Percentiles rank a stretch among this genome's conserved stretches.
phyloP scores from a whole-genome alignment of 2,888 invertebrate species.

The Azorinus chamasolen region DNA sequence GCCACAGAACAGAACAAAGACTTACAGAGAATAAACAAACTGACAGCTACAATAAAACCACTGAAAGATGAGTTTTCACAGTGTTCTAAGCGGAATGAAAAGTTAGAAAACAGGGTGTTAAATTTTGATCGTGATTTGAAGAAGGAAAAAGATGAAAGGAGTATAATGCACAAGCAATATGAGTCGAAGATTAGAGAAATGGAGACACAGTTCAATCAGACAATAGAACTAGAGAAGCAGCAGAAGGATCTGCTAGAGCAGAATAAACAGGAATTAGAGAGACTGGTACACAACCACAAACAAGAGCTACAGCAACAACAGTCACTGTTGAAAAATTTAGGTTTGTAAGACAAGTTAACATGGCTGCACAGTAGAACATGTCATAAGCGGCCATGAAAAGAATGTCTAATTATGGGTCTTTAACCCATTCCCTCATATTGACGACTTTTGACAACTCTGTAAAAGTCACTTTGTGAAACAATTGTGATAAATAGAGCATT shows the following conservation, averaged over 20 bases:
- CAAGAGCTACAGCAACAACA: conserved; percentile 73
- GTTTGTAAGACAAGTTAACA: conserved; percentile 60
- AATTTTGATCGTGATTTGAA: conserved; percentile 78
- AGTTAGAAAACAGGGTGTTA: conserved; percentile 74
- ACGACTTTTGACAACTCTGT: too few species aligned
- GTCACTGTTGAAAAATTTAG: conserved; percentile 71
- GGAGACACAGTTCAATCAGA: conserved; percentile 70
- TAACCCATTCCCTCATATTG: too few species aligned
- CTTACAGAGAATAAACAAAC: conserved; percentile 80
- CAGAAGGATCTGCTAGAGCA: conserved; percentile 71
- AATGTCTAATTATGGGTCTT: too few species aligned
- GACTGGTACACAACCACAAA: conserved; percentile 70
- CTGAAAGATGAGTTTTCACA: conserved; percentile 78
- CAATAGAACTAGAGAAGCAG: conserved; percentile 63
- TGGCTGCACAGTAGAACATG: neutral
- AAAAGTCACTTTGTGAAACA: too few species aligned
- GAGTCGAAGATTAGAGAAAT: conserved; percentile 79
- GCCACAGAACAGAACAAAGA: conserved; percentile 84
- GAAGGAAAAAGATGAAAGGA: conserved; percentile 78
- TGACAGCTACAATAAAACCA: conserved; percentile 78
- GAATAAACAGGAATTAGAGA: conserved; percentile 73
- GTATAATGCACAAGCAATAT: conserved; percentile 73
- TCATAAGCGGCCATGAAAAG: too few species aligned
- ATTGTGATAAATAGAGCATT: too few species aligned
- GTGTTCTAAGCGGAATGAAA: conserved; percentile 74